These are phyloP conservation scores for Mirza zaza DNA, from an alignment of 2,113 vertebrate genomes.

Conservation along the genomic window DNA sequence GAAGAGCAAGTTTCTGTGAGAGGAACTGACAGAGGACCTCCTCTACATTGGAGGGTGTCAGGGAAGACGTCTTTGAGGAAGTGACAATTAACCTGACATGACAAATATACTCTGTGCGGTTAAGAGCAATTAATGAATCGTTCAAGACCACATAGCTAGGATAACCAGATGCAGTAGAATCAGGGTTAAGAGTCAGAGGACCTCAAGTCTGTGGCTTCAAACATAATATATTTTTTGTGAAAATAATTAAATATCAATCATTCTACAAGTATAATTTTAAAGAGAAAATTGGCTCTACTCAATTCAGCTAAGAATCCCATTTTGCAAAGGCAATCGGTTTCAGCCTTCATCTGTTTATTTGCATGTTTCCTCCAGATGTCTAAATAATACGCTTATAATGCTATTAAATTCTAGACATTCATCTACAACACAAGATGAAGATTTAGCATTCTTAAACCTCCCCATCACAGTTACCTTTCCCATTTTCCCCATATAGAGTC, in stretches of 20 bases:
- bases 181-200: neutral
- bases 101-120: neutral
- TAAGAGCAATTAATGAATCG: neutral
- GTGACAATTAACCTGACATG: neutral
- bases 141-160: neutral
- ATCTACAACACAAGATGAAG: neutral
- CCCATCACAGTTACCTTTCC: neutral
- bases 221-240: neutral
- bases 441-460: neutral
- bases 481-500: neutral
- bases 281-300: neutral
- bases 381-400: neutral
- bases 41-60: neutral
- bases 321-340: neutral
- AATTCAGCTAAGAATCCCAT: neutral
- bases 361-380: neutral
- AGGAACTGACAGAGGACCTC: neutral
- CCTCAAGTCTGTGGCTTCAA: neutral
- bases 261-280: neutral
- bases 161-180: neutral
- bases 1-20: neutral
- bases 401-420: neutral
- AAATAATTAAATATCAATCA: neutral
- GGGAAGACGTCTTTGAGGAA: neutral
- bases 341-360: neutral